Evolutionary conservation across 2,888 invertebrate genomes (phyloP), one percentile per base, ranked within the genome.

Genomic region (Malachius bipustulatus): DNA sequence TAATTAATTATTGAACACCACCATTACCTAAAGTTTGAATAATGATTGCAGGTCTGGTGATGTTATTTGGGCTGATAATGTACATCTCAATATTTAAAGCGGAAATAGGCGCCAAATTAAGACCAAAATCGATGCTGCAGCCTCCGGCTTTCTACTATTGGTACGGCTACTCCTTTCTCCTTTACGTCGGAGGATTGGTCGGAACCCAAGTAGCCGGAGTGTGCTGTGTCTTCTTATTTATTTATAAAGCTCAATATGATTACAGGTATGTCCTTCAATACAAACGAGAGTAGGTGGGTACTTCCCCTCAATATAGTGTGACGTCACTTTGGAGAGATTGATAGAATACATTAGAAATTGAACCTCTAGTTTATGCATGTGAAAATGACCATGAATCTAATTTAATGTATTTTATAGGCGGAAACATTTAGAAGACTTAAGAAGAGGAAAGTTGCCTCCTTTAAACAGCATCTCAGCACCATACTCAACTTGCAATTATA

Each of bases 71-170:
- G 32, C 75, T 90, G 60, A 85, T 90, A 54, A 85, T 89, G 72
- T 90, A 89, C 72, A 88, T 90, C 67, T 88, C 89, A 37, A 80
- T 87, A 54, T 81, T 90, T 60, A 90, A 90, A 64, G 81, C 88
- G 6, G 89, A 90, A 72, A 75, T 90, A 30, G 88, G 88, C 29
- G 80, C 81, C 54, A 90, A 90, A 63, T 67, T 90, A 39, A 73
- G 84, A 41, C 79, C 88, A 39, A 75, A 79, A 55, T 82, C 85
- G 12, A 72, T 79, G 34, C 73, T 82, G 39, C 77, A 82, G 54
- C 78, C 79, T 26, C 80, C 88, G 1, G 68, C 78, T 35, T 85
- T 89, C 69, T 82, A 80, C 38, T 88, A 87, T 61, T 75, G 75
- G 52, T 90, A 90, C 60, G 90, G 90, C 32, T 87, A 82, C 64